Evolutionary conservation across 2,888 invertebrate genomes (phyloP).

Genomic region (Calliscelio sp.): DNA sequence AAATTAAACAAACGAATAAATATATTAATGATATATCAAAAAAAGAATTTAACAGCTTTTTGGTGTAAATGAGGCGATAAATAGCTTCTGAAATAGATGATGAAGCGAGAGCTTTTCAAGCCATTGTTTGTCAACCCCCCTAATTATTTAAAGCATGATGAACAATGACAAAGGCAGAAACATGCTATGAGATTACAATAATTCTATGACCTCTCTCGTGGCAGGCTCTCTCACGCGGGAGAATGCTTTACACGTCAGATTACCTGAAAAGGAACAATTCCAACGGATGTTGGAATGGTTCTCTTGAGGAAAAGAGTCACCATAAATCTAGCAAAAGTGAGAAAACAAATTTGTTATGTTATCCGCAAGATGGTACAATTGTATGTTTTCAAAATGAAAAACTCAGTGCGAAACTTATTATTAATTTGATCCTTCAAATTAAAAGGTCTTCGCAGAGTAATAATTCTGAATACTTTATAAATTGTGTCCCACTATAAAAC

Average conservation of each 20-base stretch:
- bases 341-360: constrained; percentile 20
- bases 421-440: not conserved
- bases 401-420: not conserved
- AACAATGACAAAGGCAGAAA: too few relatives aligned
- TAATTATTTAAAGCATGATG: too few relatives aligned
- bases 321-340: constrained; percentile 33
- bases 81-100: too few relatives aligned
- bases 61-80: too few relatives aligned
- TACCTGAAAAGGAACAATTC: constrained; percentile 50
- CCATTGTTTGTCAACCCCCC: too few relatives aligned
- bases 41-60: too few relatives aligned
- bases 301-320: constrained; percentile 14
- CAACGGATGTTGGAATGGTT: constrained; percentile 35
- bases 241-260: constrained; percentile 59
- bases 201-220: constrained; percentile 35
- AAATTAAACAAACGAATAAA: too few relatives aligned
- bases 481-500: too few relatives aligned
- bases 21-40: too few relatives aligned
- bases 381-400: not conserved
- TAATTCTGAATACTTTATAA: too few relatives aligned
- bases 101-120: too few relatives aligned
- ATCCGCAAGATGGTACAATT: constrained; percentile 17
- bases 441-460: not conserved
- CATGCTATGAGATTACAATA: not conserved
- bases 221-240: constrained; percentile 32